Percentiles rank a stretch among this genome's conserved stretches.
These are phyloP conservation scores for Petrocephalus schoutedeni DNA, from an alignment of 2,797 vertebrate genomes.

Conservation along the genomic window DNA sequence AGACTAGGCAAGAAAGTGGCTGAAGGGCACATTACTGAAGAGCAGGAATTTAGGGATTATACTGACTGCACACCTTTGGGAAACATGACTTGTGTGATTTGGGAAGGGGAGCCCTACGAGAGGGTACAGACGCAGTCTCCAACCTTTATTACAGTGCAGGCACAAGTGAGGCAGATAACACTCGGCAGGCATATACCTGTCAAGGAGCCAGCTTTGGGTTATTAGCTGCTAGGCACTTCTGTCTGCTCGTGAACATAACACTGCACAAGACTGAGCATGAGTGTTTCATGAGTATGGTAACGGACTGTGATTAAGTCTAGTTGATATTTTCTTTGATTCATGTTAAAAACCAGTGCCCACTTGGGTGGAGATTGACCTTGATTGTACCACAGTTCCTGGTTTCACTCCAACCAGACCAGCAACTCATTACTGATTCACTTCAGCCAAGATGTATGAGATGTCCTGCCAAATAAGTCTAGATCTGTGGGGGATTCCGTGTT, in stretches of 20 bases:
- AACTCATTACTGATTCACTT: not conserved
- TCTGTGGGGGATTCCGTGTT: not conserved
- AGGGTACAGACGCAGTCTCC: not conserved
- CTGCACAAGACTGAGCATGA: not conserved
- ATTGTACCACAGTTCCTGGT: not conserved
- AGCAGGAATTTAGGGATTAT: conserved; percentile 36
- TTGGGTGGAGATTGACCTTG: not conserved
- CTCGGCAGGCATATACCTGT: not conserved
- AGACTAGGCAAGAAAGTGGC: not conserved
- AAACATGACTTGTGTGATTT: conserved; percentile 27
- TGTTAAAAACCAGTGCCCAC: not conserved
- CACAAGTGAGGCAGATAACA: not conserved
- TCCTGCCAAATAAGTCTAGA: not conserved
- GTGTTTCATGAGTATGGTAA: not conserved
- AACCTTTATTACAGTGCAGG: not conserved
- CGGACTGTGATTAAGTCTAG: not conserved
- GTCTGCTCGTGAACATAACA: not conserved
- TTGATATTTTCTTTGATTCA: not conserved
- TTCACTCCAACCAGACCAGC: conserved; percentile 5
- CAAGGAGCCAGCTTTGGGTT: not conserved
- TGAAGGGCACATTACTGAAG: not conserved
- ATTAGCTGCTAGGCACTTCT: not conserved
- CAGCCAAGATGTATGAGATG: not conserved
- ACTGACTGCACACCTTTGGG: conserved; percentile 28
- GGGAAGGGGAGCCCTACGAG: not conserved